Conservation (phyloP, 2,888 invertebrate genomes). For the Zele albiditarsus region DNA sequence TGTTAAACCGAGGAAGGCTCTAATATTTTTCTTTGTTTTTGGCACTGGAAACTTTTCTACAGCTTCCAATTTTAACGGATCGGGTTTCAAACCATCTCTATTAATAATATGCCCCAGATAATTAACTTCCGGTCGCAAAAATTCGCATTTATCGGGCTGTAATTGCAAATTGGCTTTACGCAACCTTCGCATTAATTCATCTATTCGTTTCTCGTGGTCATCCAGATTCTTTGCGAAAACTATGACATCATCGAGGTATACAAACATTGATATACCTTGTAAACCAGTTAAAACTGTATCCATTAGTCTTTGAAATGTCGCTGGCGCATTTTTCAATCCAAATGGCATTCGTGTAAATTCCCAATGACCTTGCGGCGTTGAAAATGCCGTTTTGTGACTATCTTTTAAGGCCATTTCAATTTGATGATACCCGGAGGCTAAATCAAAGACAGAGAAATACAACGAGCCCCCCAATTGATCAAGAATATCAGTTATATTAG, state of each 20-base stretch:
- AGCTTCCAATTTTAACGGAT: constrained; percentile 52
- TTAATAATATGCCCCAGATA: constrained; percentile 57
- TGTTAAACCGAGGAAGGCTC: constrained; percentile 50
- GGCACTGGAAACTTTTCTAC: constrained; percentile 23
- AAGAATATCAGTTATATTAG: no score
- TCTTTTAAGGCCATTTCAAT: constrained; percentile 5
- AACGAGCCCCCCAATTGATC: constrained; percentile 28
- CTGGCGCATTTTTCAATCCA: constrained; percentile 34
- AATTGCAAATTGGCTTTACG: not conserved
- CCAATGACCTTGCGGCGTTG: constrained; percentile 27
- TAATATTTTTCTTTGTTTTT: constrained; percentile 47
- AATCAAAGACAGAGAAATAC: constrained; percentile 34
- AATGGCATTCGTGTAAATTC: constrained; percentile 34
- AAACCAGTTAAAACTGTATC: constrained; percentile 27
- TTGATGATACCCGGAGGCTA: constrained; percentile 32
- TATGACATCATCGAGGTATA: constrained; percentile 33
- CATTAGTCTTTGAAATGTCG: constrained; percentile 36
- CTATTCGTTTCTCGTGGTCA: constrained; percentile 26
- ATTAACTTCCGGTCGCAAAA: constrained; percentile 48
- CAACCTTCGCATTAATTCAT: constrained; percentile 13
- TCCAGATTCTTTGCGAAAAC: constrained; percentile 16
- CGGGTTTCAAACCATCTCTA: constrained; percentile 51
- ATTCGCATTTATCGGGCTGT: constrained; percentile 42
- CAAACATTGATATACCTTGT: constrained; percentile 32
- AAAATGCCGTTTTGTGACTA: constrained; percentile 29